Base-by-base conservation (phyloP, 30 jellyfish, hydroid and myxozoan species). In the Aurelia coerulea region DNA sequence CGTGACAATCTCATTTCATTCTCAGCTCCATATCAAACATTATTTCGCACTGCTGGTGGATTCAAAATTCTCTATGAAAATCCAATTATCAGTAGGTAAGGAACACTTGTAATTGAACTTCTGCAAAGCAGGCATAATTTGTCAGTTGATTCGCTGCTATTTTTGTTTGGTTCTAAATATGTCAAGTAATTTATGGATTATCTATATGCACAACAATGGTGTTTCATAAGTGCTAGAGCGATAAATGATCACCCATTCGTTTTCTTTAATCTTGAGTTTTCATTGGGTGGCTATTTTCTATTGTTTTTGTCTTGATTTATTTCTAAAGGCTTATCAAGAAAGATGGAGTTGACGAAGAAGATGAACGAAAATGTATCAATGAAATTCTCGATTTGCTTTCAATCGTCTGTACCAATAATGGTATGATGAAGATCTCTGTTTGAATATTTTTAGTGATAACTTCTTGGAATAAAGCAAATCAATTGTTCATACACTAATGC, bases 1-100 rank as follows among this genome's bases (percentile, higher is more conserved):
- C 74, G 39, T 18, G 35, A 23, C 33, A 16, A 15, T 46, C n/a
- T 51, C 18, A 11, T 56, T 33, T 54, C 59, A 2, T 58, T 23
- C 46, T 15, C 86, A 86, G 89, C 74, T 53, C 63, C 70, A 1
- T 67, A 86, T 58, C 42, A 46, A 51, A 65, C 89, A 10, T 65
- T 76, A 8, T 86, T 86, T 53, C 95, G 95, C 10, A 77, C 85
- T 3, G 51, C 29, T 65, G 85, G 85, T 19, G 95, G 95, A 0
- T 86, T 86, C 67, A 68, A 58, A 17, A 69, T 86, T 16, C 15
- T 86, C 10, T 46, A 51, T 12, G 90, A 86, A 11, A 86, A 76
- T 59, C 86, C 95, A 85, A 66, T 79, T 11, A 58, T 86, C 49
- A 51, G 56, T 12, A 68, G 83, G 95, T 86, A 18, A 11, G 78